Base-by-base conservation (phyloP, 2,888 invertebrate species). In the Lordiphosa andalusiaca region DNA sequence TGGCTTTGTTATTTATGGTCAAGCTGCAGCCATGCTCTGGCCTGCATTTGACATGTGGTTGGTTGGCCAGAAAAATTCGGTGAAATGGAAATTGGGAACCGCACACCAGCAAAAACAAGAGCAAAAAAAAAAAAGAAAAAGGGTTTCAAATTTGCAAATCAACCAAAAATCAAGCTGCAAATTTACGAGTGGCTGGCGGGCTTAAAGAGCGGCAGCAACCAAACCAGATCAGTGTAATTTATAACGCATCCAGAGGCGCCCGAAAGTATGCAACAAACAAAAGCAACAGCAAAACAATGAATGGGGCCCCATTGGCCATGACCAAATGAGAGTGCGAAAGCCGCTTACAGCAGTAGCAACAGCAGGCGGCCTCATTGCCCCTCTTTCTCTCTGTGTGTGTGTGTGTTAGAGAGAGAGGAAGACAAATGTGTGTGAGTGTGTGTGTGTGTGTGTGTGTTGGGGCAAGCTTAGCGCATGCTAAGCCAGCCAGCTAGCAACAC, bases 1-100 rank as follows among this genome's bases (percentile, higher is more conserved):
- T 83, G 83, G 80, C 80, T 76, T 82, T 78, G 76, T 76, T 76
- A 76, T 76, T 76, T 76, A 76, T 82, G 76, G 76, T 72, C 80
- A 76, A 30, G 6, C 30, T n/a, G 5, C 38, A 3, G 16, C 50
- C 56, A 53, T 50, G 39, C 35, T 67, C 52, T 72, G 64, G 76
- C 80, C 81, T 77, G 77, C 84, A 77, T 80, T 83, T 77, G 77
- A 77, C 77, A 77, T 83, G 77, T 62, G 77, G 84, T 75, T 70
- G 64, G 62, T 66, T 57, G 61, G 30, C 30, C 30, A 30, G 25
- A 30, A 30, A 30, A 30, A 30, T 30, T 30, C 10, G 46, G 30
- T 49, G 42, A 47, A 50, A 41, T 38, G 53, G 44, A 57, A 63
- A 50, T 51, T 58, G 39, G 37, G 39, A 57, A 57, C 42, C 53